Evolutionary conservation across 2,797 vertebrate genomes (phyloP), one percentile per base, ranked within the genome.

Genomic region (Rhodeus uyekii): DNA sequence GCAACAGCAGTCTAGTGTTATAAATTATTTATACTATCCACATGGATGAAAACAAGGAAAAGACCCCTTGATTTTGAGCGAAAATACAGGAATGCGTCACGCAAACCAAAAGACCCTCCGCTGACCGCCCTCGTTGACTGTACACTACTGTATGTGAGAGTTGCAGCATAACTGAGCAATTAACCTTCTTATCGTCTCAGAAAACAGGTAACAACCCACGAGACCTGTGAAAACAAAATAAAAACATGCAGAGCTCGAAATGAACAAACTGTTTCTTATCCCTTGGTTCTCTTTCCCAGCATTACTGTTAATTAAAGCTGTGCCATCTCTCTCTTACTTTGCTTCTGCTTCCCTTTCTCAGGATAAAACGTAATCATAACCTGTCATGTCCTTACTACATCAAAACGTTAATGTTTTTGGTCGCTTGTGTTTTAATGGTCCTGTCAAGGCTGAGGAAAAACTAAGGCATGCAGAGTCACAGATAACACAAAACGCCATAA

Each of bases 401-500:
- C 92, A 93, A 92, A 91, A 90, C 89, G 89, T 91, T 93, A 91
- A 93, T 93, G 93, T 93, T 91, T 69, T 71, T 61, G 90, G 89
- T 87, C 85, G 86, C 85, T 88, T 90, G 91, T 90, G 89, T 87
- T 93, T 92, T 93, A 92, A 94, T 92, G 90, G 91, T 85, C 88
- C 90, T 92, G 92, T 94, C 93, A 92, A 89, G 90, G 89, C 90
- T 92, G 93, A 93, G 90, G 91, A 90, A 93, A 93, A 93, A 89
- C 88, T 92, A 90, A 92, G 89, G 83, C 88, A 91, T 61, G 89
- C 92, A 91, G 89, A 88, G 88, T 87, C 88, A 69, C 89, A 85
- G 92, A 93, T 92, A 90, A 91, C 87, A 86, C 86, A 84, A 87
- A 64, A 87, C 86, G 36, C 32, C 22, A 89, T 93, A 91, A 91